Evolutionary conservation across 1,140 invertebrate genomes (phyloP), one percentile per base, ranked within the genome.

Genomic region (Pseudomyrmex pallidus): DNA sequence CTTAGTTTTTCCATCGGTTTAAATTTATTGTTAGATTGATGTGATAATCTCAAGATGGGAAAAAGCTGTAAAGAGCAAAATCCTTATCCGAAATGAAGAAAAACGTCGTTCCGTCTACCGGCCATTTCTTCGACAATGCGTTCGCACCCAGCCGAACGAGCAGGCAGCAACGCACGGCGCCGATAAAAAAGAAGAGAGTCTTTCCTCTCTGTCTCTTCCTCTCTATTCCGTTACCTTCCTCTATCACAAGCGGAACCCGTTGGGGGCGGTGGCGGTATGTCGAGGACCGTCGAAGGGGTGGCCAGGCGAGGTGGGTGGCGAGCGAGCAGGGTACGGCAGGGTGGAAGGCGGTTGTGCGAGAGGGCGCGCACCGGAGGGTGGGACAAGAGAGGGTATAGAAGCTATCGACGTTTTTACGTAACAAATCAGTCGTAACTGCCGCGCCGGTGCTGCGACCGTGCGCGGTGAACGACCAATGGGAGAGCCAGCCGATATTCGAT

Each of bases 341-440:
- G 68, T 83, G 74, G 76, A 78, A 64, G 15, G n/a, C 66, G 62
- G 54, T 35, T 84, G 82, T 84, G 77, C 57, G 87, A 82, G 74
- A 82, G 85, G 85, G 87, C 80, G 82, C 15, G 83, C 64, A 85
- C 80, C 68, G 85, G 85, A 83, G 87, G 85, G 87, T 86, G 87
- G 82, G 66, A 86, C 85, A 87, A 88, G 88, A 88, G 86, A 88
- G 89, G 84, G 87, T 93, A 94, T 93, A 93, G 92, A 93, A 92
- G 91, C 92, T 94, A 94, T 94, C 93, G 94, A 94, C 94, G 93
- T 94, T 94, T 94, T 94, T 94, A 94, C 94, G 93, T 94, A 94
- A 94, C 94, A 94, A 94, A 94, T 94, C 94, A 94, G 94, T 94
- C 93, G 94, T 92, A 93, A 94, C 93, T 93, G 90, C 90, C 85